Evolutionary conservation across 2,888 invertebrate species (phyloP), one percentile per base, ranked within the genome.

Genomic region (Drosophila helvetica): DNA sequence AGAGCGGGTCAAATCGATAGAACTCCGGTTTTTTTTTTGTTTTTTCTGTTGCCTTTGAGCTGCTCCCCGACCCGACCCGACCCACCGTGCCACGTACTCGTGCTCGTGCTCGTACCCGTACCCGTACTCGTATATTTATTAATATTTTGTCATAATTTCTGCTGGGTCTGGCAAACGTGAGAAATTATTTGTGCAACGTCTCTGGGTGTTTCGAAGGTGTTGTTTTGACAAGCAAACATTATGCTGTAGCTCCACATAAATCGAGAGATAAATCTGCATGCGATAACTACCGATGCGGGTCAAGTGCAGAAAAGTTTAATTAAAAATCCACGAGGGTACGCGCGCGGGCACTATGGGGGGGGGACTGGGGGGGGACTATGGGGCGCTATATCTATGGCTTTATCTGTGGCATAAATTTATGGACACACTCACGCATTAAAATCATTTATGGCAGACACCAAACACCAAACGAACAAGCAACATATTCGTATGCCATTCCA

Each of bases 121-220:
- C 22, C 3, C 30, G 33, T 4, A 33, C 33, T 15, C 38, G 38
- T 15, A 33, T 38, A 79, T 83, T 83, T 86, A 83, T 83, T 83
- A 83, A 86, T 86, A 83, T 83, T 86, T 84, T 86, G 83, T 83
- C 83, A 83, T 83, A 83, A 83, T 81, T 83, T 82, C 51, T 50
- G 77, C 76, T 78, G 25, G 63, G 57, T 38, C 17, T n/a, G 74
- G 22, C 4, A 66, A 86, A 83, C 83, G 86, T 83, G 86, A 86
- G 83, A 83, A 83, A 83, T 83, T 76, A 79, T 84, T 79, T 74
- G 64, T 52, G 75, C 79, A 79, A 78, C 25, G 25, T 81, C 79
- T 61, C 63, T 76, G 63, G 82, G 65, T 63, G 77, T 38, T 38
- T 38, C 7, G 38, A 57, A 64, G 67, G 78, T 69, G 82, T 71